These are phyloP conservation scores for Platyura marginata DNA, from an alignment of 1,140 invertebrate genomes.

Conservation along the genomic window DNA sequence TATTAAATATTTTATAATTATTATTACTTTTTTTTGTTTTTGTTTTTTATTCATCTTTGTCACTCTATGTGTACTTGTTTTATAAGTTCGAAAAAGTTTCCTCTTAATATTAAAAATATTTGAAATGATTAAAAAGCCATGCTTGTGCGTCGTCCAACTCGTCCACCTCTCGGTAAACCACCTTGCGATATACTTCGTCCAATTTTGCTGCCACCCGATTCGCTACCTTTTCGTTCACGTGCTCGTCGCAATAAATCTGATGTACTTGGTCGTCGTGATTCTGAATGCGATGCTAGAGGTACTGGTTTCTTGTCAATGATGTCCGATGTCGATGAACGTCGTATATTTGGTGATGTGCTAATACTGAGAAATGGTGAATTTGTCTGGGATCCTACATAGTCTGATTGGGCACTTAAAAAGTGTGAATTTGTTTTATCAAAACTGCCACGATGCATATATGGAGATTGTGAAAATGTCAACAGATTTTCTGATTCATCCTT, in stretches of 20 bases:
- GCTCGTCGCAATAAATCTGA: constrained; percentile 19
- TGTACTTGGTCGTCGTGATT: constrained; percentile 18
- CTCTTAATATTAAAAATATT: no score
- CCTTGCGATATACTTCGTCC: constrained; percentile 21
- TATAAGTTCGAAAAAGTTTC: no score
- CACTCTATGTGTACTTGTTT: no score
- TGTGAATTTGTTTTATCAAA: constrained; percentile 10
- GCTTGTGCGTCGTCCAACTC: constrained; percentile 17
- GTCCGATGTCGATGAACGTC: constrained; percentile 10
- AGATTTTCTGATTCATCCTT: constrained; percentile 12
- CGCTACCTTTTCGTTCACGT: constrained; percentile 19
- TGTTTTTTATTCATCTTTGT: no score
- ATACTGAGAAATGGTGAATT: constrained; percentile 4
- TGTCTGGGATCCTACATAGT: background rate
- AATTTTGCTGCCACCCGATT: constrained; percentile 11
- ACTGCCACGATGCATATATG: constrained; percentile 12
- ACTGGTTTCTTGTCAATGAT: constrained; percentile 6
- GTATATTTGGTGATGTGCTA: constrained; percentile 1
- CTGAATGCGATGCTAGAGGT: constrained; percentile 2
- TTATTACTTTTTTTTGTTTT: no score
- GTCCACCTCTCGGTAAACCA: constrained; percentile 13
- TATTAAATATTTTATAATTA: no score
- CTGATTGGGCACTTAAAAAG: constrained; percentile 8
- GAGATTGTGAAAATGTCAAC: constrained; percentile 12
- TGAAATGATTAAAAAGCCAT: constrained; percentile 25